phyloP scores from a whole-genome alignment of 2,113 vertebrate species.

The Halichoeres trimaculatus region DNA sequence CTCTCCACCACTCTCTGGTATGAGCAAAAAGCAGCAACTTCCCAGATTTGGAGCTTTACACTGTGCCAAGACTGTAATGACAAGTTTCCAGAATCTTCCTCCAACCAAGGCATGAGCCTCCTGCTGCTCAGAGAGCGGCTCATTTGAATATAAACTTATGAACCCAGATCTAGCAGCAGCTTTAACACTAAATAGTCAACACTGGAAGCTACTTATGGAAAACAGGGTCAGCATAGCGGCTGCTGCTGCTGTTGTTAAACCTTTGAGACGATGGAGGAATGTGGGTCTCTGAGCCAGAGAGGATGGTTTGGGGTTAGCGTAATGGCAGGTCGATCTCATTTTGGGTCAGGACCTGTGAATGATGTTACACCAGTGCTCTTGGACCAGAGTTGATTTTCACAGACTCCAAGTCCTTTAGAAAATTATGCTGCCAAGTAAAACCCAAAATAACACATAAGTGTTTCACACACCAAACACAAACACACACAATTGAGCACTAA shows the following conservation, averaged over 20 bases:
- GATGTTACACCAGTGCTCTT: conserved; percentile 54
- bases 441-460: conserved; percentile 57
- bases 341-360: conserved; percentile 47
- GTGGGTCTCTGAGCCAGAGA: conserved; percentile 38
- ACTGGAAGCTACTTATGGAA: conserved; percentile 60
- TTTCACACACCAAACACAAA: conserved; percentile 13
- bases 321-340: conserved; percentile 67
- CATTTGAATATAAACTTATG: conserved; percentile 69
- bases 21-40: conserved; percentile 46
- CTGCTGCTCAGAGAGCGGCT: conserved; percentile 47
- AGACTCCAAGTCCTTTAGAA: conserved; percentile 24
- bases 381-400: conserved; percentile 42
- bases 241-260: conserved; percentile 42
- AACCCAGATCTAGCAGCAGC: conserved; percentile 43
- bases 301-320: conserved; percentile 63
- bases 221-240: conserved; percentile 28
- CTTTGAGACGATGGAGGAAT: conserved; percentile 54
- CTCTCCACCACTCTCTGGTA: conserved; percentile 22
- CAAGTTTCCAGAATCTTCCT: conserved; percentile 57
- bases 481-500: conserved; percentile 3
- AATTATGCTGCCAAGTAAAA: conserved; percentile 44
- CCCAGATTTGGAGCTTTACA: conserved; percentile 36
- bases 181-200: conserved; percentile 55
- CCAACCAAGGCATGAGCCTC: conserved; percentile 31
- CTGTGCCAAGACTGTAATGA: conserved; percentile 59